Conservation (phyloP, 1,140 invertebrate genomes). For the Euwallacea fornicatus region DNA sequence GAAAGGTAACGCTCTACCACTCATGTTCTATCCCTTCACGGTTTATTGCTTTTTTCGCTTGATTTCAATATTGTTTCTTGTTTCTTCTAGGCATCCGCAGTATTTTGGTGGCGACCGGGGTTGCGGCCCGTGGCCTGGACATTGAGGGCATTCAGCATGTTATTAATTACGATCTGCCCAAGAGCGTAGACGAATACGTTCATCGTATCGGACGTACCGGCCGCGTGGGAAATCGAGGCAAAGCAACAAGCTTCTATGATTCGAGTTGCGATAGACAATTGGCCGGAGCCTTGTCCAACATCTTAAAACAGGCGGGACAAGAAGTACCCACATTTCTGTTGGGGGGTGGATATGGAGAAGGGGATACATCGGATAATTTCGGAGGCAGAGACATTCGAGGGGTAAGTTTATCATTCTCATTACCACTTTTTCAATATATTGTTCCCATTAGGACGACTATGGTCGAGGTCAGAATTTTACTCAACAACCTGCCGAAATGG, state of each 20-base stretch:
- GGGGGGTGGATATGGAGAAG: slow-evolving; percentile 49
- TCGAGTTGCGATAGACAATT: slow-evolving; percentile 61
- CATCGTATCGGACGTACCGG: slow-evolving; percentile 95
- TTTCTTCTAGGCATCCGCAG: slow-evolving; percentile 58
- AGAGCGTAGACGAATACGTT: slow-evolving; percentile 88
- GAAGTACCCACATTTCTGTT: slow-evolving; percentile 65
- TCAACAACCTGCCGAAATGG: slow-evolving; percentile 37
- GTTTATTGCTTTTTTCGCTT: too few species aligned
- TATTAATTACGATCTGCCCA: slow-evolving; percentile 90
- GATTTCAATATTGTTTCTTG: too few species aligned
- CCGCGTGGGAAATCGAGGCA: slow-evolving; percentile 87
- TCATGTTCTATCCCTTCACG: too few species aligned
- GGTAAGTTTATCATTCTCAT: slow-evolving; percentile 18
- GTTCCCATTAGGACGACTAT: slow-evolving; percentile 43
- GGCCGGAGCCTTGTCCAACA: slow-evolving; percentile 67
- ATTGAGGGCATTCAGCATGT: slow-evolving; percentile 69
- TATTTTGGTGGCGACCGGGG: slow-evolving; percentile 90
- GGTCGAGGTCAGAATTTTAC: slow-evolving; percentile 41
- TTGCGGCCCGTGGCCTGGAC: slow-evolving; percentile 81
- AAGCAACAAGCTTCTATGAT: slow-evolving; percentile 87
- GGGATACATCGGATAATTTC: slow-evolving; percentile 53
- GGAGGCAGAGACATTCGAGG: slow-evolving; percentile 60
- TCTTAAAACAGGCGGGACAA: slow-evolving; percentile 69
- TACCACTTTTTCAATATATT: background rate
- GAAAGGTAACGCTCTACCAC: slow-evolving; percentile 50